phyloP scores from a whole-genome alignment of 2,797 vertebrate genomes.

The Myotis myotis region DNA sequence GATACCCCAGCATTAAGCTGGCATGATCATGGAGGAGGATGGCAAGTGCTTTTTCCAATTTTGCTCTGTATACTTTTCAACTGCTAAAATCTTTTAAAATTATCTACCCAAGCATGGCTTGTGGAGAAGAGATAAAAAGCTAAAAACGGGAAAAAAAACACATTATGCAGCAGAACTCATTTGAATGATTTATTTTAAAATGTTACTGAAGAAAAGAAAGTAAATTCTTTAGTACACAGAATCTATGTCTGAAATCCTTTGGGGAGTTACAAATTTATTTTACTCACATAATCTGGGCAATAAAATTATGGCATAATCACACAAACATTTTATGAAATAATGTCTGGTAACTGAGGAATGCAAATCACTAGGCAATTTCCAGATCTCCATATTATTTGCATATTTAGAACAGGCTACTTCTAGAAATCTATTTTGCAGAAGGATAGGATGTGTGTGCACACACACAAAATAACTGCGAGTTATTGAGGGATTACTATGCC shows the following conservation, averaged over 20 bases:
- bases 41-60: slow-evolving; percentile 47
- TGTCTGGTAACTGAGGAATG: slow-evolving; percentile 65
- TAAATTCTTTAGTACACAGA: slow-evolving; percentile 68
- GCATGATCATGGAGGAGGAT: slow-evolving; percentile 26
- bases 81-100: slow-evolving; percentile 65
- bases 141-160: slow-evolving; percentile 27
- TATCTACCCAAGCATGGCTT: slow-evolving; percentile 68
- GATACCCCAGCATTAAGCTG: slow-evolving; percentile 51
- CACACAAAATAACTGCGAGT: not conserved
- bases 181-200: slow-evolving; percentile 78
- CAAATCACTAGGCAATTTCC: slow-evolving; percentile 72
- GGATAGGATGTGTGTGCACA: too few species aligned
- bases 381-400: slow-evolving; percentile 75
- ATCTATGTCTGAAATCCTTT: slow-evolving; percentile 71
- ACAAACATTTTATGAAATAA: slow-evolving; percentile 77
- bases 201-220: slow-evolving; percentile 72
- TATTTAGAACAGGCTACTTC: slow-evolving; percentile 70
- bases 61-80: slow-evolving; percentile 60
- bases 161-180: slow-evolving; percentile 73
- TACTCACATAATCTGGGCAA: slow-evolving; percentile 74
- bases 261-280: slow-evolving; percentile 75
- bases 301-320: slow-evolving; percentile 76
- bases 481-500: not conserved
- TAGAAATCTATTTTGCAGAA: slow-evolving; percentile 50
- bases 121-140: slow-evolving; percentile 51